These are phyloP conservation scores for Brachyptera putata DNA, from an alignment of 2,888 invertebrate species.

Conservation along the genomic window DNA sequence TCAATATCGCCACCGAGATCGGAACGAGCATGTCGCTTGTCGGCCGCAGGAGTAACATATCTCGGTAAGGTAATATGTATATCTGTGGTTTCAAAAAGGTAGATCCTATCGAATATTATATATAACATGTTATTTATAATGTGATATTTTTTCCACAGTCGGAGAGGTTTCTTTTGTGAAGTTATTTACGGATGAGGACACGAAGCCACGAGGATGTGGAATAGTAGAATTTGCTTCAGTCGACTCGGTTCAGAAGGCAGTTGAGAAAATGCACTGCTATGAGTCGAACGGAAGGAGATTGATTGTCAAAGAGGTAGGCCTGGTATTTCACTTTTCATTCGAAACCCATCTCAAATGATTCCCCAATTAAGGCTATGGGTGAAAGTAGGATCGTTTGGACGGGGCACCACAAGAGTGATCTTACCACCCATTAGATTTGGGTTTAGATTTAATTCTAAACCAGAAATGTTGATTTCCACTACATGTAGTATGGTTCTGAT, in stretches of 20 bases:
- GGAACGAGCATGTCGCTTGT: too few relatives aligned
- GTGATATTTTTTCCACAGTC: constrained; percentile 48
- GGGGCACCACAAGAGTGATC: too few relatives aligned
- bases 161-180: constrained; percentile 95
- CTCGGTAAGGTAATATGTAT: too few relatives aligned
- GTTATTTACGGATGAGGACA: constrained; percentile 87
- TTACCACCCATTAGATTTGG: too few relatives aligned
- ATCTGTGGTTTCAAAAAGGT: too few relatives aligned
- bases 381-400: too few relatives aligned
- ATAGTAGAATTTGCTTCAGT: constrained; percentile 89
- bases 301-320: constrained; percentile 84
- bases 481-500: too few relatives aligned
- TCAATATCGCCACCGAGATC: too few relatives aligned
- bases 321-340: background rate
- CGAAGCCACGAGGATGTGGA: constrained; percentile 92
- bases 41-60: too few relatives aligned
- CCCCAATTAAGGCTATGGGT: too few relatives aligned
- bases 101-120: too few relatives aligned
- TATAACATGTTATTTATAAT: background rate
- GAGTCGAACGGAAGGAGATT: constrained; percentile 90
- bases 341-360: background rate
- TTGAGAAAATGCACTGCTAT: constrained; percentile 91
- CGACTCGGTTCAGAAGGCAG: constrained; percentile 82
- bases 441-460: background rate
- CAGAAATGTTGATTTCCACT: background rate